Evolutionary conservation across 1,140 invertebrate species (phyloP).

Genomic region (Sarcophaga peregrina): DNA sequence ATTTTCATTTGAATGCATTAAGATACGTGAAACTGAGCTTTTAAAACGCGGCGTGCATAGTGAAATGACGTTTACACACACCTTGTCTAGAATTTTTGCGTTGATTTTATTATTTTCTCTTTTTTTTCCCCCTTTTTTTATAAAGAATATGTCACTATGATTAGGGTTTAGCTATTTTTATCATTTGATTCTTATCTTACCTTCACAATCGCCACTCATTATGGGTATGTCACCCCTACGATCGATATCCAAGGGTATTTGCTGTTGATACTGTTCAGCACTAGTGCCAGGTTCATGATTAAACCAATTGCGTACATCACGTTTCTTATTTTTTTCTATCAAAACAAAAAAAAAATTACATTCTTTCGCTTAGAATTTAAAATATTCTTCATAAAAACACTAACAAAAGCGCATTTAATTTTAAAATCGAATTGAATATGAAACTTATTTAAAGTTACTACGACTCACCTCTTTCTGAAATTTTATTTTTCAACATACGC

Average conservation of each 20-base stretch:
- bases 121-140: not conserved
- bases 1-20: conserved; percentile 15
- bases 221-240: conserved; percentile 82
- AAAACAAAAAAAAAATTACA: not conserved
- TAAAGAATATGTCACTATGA: conserved; percentile 21
- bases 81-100: not conserved
- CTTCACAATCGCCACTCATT: conserved; percentile 75
- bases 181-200: conserved; percentile 57
- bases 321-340: conserved; percentile 66
- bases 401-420: too few relatives aligned
- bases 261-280: conserved; percentile 56
- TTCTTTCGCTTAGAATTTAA: too few relatives aligned
- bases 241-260: conserved; percentile 64
- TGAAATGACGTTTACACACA: not conserved
- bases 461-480: conserved; percentile 60
- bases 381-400: too few relatives aligned
- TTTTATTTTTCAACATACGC: conserved; percentile 63
- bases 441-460: not conserved
- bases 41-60: too few relatives aligned
- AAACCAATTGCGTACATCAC: conserved; percentile 65
- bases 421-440: not conserved
- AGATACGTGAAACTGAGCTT: not conserved
- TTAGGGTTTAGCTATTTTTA: not conserved
- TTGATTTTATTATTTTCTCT: not conserved
- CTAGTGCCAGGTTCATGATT: conserved; percentile 53